These are phyloP conservation scores for Platypus cylindrus DNA, from an alignment of 2,888 invertebrate species.

Conservation along the genomic window DNA sequence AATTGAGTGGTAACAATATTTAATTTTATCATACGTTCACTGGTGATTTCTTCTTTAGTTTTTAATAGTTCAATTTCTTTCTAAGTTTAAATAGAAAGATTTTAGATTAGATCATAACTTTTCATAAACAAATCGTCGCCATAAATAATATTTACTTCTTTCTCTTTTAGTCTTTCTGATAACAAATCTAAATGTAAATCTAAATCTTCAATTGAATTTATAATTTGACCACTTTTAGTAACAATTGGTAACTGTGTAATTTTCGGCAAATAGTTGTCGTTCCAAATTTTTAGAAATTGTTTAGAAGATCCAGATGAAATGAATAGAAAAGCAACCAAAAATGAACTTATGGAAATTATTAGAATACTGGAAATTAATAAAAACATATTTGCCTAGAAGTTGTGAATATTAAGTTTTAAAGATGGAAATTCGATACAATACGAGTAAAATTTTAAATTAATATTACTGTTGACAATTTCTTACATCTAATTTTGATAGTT, in stretches of 20 bases:
- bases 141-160: constrained; percentile 13
- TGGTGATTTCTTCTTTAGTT: constrained; percentile 19
- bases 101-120: background rate
- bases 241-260: constrained; percentile 24
- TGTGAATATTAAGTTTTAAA: too few relatives aligned
- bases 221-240: constrained; percentile 22
- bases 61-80: constrained; percentile 24
- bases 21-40: constrained; percentile 26
- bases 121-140: constrained; percentile 1
- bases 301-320: constrained; percentile 23
- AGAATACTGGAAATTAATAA: too few relatives aligned
- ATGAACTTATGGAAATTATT: constrained; percentile 22
- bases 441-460: too few relatives aligned
- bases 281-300: constrained; percentile 19
- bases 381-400: too few relatives aligned
- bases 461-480: too few relatives aligned
- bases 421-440: too few relatives aligned
- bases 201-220: constrained; percentile 27
- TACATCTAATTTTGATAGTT: too few relatives aligned
- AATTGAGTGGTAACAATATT: constrained; percentile 24
- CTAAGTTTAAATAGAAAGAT: constrained; percentile 8
- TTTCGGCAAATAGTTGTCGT: constrained; percentile 12
- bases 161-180: constrained; percentile 25
- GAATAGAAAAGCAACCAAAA: constrained; percentile 25
- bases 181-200: constrained; percentile 27